Base-by-base conservation (phyloP, 64 coral and sea anemone species). In the Montipora cactus region DNA sequence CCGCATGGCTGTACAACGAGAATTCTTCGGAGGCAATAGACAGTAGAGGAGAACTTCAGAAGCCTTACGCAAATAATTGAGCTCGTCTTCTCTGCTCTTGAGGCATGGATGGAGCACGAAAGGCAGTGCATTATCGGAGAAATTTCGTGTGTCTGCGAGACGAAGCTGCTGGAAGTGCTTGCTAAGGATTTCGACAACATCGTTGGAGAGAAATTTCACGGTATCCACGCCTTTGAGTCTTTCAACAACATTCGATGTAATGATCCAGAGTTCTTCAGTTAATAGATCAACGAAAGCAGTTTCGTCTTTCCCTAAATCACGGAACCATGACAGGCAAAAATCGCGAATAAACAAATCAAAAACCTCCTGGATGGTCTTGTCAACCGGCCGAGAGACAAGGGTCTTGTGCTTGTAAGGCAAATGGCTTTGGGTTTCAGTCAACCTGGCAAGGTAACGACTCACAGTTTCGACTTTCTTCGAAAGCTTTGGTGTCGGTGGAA, bases 301-400 rank as follows among this genome's bases (percentile, higher is more conserved):
- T 75, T 99, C 98, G 48, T 99, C 98, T 68, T 96, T 99, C 22
- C 98, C 95, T 49, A 99, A 87, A 77, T 78, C 89, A 19, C 85
- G 89, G 75, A 96, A 99, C 98, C 98, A 99, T 11, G 98, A 99
- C 48, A 99, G 93, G 77, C 98, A 99, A 71, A 99, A 99, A 88
- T 99, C 98, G 16, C 95, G 92, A 49, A 99, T 92, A 61, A 99
- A 99, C 15, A 96, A 90, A 51, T 99, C 98, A 93, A 99, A 94
- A 52, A 99, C 84, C 55, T 96, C 98, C 58, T 99, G 98, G 64
- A 99, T 90, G n/a, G 91, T 91, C 20, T 96, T 96, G 86, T 99
- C 98, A n/a, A 99, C 93, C 55, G 95, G 81, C 46, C 92, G 84
- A 67, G 98, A 96, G 9, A 99, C 90, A n/a, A 99, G 89, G 44